Conservation (phyloP, 2,888 invertebrate genomes). For the Merodon equestris region DNA sequence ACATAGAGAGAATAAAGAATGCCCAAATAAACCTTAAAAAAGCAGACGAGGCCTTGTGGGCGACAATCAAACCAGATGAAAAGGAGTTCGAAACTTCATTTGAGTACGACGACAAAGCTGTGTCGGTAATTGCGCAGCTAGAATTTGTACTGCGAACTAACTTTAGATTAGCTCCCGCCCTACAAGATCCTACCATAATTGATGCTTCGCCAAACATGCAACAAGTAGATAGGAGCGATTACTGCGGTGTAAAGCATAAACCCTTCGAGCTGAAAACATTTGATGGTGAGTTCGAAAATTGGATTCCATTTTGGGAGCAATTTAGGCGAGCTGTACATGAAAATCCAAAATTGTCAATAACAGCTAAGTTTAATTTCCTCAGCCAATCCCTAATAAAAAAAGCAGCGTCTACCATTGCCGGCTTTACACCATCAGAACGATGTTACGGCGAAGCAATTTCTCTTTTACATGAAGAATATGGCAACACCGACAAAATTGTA, state of each 20-base stretch:
- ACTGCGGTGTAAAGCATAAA: slow-evolving; percentile 34
- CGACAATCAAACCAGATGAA: neutral
- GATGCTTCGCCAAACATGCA: neutral
- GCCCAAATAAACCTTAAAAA: too few relatives aligned
- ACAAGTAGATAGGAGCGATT: neutral
- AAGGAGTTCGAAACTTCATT: neutral
- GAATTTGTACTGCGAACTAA: neutral
- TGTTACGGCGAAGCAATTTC: slow-evolving; percentile 54
- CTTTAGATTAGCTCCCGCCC: too few relatives aligned
- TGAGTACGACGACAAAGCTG: slow-evolving; percentile 2
- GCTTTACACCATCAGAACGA: slow-evolving; percentile 49
- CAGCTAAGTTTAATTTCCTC: slow-evolving; percentile 51
- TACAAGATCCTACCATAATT: neutral
- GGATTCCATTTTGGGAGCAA: slow-evolving; percentile 59
- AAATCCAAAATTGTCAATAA: slow-evolving; percentile 33
- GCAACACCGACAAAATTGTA: slow-evolving; percentile 51
- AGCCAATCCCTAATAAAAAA: slow-evolving; percentile 39
- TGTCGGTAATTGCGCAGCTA: slow-evolving; percentile 1
- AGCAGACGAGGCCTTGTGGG: too few relatives aligned
- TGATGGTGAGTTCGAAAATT: slow-evolving; percentile 55
- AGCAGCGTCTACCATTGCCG: slow-evolving; percentile 43
- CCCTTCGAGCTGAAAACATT: slow-evolving; percentile 45
- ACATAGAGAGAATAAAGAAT: too few relatives aligned
- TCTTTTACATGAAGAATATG: slow-evolving; percentile 45
- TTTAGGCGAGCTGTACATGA: slow-evolving; percentile 53